Base-by-base conservation (phyloP, 2,888 invertebrate genomes). In the Tachystola acroxantha region DNA sequence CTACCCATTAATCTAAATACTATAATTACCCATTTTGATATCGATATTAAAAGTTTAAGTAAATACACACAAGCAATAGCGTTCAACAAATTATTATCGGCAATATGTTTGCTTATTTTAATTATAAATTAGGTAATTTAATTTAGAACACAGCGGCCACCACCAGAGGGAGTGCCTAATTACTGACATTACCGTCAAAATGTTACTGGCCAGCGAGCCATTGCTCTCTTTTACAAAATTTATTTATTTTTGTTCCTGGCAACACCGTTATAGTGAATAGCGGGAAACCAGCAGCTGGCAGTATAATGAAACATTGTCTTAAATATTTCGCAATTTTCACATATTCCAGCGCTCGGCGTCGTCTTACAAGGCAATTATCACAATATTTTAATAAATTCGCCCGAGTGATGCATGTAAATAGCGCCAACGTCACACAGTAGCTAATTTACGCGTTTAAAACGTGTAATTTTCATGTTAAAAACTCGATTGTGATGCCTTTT, bases 251-350 rank as follows among this genome's bases (percentile, higher is more conserved):
- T 32, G 31, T 40, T 44, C 37, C 45, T 50, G 54, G 55, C 53
- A 56, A 54, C 56, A 57, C 56, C 49, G 53, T 57, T 54, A 44
- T 50, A 50, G 51, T 48, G 44, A n/a, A n/a, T n/a, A n/a, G 42
- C 39, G 42, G 39, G 35, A 37, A 45, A 24, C 40, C 34, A 40
- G 37, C 50, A 53, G 52, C 49, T 52, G 50, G 37, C 50, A 53
- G 52, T 48, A 51, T 49, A 24, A 33, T 35, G 32, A 26, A 35
- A 47, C 40, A 39, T 47, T 46, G 45, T 40, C 37, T 37, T 9
- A 31, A 36, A 40, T 36, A 37, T 45, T 42, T 37, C 32, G 44
- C 49, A 50, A 46, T 45, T 40, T 51, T 42, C 30, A 38, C 40
- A 41, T 48, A 36, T 29, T 38, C 19, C 16, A 16, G 31, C 20